Evolutionary conservation across 2,888 invertebrate species (phyloP), one percentile per base, ranked within the genome.

Genomic region (Choreutis nemorana): DNA sequence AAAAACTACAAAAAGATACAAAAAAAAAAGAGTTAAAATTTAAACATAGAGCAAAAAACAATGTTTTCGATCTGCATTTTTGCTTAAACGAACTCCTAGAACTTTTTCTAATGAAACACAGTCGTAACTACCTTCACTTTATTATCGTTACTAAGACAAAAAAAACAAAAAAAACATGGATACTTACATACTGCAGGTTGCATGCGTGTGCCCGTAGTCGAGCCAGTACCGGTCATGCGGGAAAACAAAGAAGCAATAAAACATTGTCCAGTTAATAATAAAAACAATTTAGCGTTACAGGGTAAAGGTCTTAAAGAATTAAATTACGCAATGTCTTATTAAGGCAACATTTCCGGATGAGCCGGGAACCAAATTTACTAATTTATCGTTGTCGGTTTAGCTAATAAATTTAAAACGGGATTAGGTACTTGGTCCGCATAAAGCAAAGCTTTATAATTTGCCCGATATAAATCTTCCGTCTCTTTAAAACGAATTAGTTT

Each of bases 351-450:
- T 70, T 70, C 71, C 70, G 70, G 70, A 66, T 73, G 64, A 65
- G 56, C 50, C 56, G 58, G 54, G 57, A 59, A 62, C 58, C 59
- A 62, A 70, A 70, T 66, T 64, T 55, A 68, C 71, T 60, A 71
- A 78, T 78, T 75, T 75, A 77, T 68, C 57, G 70, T 62, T n/a
- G n/a, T n/a, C 52, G 59, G 60, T 54, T 62, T 57, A 63, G 66
- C 67, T 70, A 75, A 75, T 78, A 78, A 77, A 78, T 78, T 77
- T 65, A 53, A 63, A 70, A 64, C 63, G 53, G 75, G 75, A 75
- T 78, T 75, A 77, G 64, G 56, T 55, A 60, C 64, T 58, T 55
- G 61, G 56, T 50, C n/a, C n/a, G 61, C 62, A 66, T 66, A 63
- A 62, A 66, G 67, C 61, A 61, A 62, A 62, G 66, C 68, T 66